Percentiles rank a stretch among this genome's conserved stretches.
Evolutionary conservation across 2,113 vertebrate genomes (phyloP).

Genomic region (Ceratotherium simum): DNA sequence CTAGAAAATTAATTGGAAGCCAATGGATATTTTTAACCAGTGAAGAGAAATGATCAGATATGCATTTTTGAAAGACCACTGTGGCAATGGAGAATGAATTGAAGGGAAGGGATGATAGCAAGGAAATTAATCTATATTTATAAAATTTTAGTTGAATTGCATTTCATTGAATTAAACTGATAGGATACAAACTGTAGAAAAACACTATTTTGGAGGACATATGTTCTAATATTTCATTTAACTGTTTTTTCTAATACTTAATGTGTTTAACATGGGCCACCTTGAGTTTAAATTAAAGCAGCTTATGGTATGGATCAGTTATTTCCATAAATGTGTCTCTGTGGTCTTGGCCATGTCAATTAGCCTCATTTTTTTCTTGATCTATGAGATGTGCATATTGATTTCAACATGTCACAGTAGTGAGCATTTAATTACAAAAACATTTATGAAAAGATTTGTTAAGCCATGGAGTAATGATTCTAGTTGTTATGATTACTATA

Average conservation of each 20-base stretch:
- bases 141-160: neutral
- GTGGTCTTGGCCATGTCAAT: neutral
- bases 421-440: neutral
- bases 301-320: neutral
- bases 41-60: conserved; percentile 3
- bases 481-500: conserved; percentile 25
- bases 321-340: neutral
- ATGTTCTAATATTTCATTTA: neutral
- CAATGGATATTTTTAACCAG: conserved; percentile 20
- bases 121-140: neutral
- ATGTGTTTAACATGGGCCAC: neutral
- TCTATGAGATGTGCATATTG: neutral
- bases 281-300: neutral
- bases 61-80: neutral
- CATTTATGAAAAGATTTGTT: neutral
- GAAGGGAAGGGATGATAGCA: neutral
- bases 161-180: neutral
- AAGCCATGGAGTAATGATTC: neutral
- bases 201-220: neutral
- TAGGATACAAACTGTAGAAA: neutral
- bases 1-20: conserved; percentile 37
- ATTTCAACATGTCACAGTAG: neutral
- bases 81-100: neutral
- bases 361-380: neutral
- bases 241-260: neutral